A percentile compares a stretch with the other conserved stretches of the same genome.
phyloP scores from a whole-genome alignment of 2,888 invertebrate genomes.

The Parelbella ahira region DNA sequence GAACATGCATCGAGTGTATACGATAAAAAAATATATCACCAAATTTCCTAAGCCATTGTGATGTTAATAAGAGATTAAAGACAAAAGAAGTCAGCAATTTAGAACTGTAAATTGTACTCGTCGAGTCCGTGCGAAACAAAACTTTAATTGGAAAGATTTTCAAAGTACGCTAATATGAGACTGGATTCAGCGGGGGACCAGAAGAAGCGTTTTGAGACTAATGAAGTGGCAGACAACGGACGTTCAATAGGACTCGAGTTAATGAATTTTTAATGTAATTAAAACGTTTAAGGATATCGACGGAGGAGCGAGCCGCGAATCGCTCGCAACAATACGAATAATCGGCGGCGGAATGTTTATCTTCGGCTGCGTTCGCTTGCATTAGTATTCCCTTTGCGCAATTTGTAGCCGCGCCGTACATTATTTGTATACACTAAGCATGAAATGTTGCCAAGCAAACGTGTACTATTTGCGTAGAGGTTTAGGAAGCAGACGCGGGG shows the following conservation, averaged over 20 bases:
- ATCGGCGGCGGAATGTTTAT: conserved; percentile 55
- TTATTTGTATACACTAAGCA: conserved; percentile 80
- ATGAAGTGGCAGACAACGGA: conserved; percentile 25
- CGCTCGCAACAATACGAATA: conserved; percentile 40
- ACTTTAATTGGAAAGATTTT: conserved; percentile 8
- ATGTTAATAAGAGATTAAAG: background rate
- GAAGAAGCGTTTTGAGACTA: conserved; percentile 23
- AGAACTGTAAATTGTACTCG: background rate
- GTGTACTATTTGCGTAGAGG: conserved; percentile 78
- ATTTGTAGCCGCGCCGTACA: conserved; percentile 70
- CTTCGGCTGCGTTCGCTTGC: conserved; percentile 50
- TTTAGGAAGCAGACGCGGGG: conserved; percentile 70
- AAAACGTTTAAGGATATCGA: conserved; percentile 17
- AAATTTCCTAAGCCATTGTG: too few relatives aligned
- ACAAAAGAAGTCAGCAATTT: background rate
- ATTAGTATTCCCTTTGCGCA: conserved; percentile 72
- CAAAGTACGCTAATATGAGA: conserved; percentile 18
- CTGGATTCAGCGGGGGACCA: conserved; percentile 3
- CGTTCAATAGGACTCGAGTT: conserved; percentile 24
- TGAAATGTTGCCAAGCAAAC: conserved; percentile 80
- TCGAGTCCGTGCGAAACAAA: background rate
- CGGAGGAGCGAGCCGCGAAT: conserved; percentile 26
- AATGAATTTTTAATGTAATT: conserved; percentile 19
- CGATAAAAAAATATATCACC: too few relatives aligned
- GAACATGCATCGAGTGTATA: background rate